Evolutionary conservation across 2,888 invertebrate genomes (phyloP).

Genomic region (Drosophila niveifrons): DNA sequence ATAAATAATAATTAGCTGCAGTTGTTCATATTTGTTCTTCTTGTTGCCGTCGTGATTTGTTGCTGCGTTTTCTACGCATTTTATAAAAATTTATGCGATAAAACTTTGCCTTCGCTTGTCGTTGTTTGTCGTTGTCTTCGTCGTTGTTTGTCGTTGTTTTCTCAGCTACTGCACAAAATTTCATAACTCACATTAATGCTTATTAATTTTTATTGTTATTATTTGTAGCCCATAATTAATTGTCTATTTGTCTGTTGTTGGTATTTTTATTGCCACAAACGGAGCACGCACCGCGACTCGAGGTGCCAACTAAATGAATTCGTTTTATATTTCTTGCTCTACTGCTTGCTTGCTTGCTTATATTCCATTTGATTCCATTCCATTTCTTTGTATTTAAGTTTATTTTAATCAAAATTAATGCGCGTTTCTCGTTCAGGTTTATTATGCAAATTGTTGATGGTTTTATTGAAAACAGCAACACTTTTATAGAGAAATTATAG

Average conservation of each 20-base stretch:
- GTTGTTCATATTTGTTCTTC: constrained; percentile 28
- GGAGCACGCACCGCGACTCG: constrained; percentile 31
- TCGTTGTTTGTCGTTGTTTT: not conserved
- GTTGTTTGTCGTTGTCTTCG: constrained; percentile 3
- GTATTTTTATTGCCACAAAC: constrained; percentile 51
- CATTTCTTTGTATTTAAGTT: constrained; percentile 11
- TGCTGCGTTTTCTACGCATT: constrained; percentile 35
- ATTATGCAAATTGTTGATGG: constrained; percentile 58
- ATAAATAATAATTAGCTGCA: constrained; percentile 67
- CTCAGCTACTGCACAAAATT: constrained; percentile 60
- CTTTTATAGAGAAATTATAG: constrained; percentile 39
- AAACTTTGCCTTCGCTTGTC: constrained; percentile 54
- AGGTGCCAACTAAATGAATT: constrained; percentile 77
- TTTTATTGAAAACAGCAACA: constrained; percentile 61
- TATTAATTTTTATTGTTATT: constrained; percentile 79
- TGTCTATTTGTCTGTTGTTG: constrained; percentile 72
- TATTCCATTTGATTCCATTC: constrained; percentile 4
- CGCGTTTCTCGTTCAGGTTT: constrained; percentile 50
- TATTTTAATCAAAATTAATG: constrained; percentile 54
- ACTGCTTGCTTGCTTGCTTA: constrained; percentile 1
- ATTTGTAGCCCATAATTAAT: constrained; percentile 78
- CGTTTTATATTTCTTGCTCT: constrained; percentile 46
- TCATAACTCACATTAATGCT: constrained; percentile 78
- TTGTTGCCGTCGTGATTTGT: constrained; percentile 47
- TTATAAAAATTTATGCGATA: constrained; percentile 66